These are phyloP conservation scores for Caiman crocodilus DNA, from an alignment of 2,797 vertebrate species.

Conservation along the genomic window DNA sequence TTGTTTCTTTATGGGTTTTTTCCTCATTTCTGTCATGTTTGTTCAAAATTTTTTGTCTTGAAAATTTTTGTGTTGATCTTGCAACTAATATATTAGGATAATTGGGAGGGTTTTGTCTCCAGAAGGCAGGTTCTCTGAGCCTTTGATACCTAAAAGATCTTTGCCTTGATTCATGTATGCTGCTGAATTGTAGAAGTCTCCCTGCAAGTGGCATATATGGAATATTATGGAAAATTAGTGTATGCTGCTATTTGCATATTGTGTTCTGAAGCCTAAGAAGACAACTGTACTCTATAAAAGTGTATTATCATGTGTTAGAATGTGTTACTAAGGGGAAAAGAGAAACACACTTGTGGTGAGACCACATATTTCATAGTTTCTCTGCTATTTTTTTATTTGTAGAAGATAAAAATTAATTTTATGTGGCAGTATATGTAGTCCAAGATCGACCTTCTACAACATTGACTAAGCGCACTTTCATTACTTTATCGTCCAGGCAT, in stretches of 20 bases:
- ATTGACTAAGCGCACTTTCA: not conserved
- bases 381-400: not conserved
- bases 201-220: not conserved
- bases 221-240: not conserved
- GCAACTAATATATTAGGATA: too few species aligned
- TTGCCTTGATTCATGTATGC: conserved; percentile 35
- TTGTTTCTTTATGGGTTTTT: not conserved
- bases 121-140: too few species aligned
- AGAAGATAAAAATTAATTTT: not conserved
- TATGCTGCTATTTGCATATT: not conserved
- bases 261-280: conserved; percentile 33
- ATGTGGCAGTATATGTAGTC: not conserved
- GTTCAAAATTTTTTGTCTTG: not conserved
- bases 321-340: not conserved
- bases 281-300: not conserved
- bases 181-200: conserved; percentile 21
- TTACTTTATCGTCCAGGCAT: not conserved
- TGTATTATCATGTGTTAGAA: not conserved
- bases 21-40: not conserved
- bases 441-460: not conserved
- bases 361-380: not conserved
- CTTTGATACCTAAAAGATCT: not conserved
- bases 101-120: not conserved
- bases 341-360: not conserved
- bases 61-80: not conserved